These are phyloP conservation scores for Sinella curviseta DNA, from an alignment of 1,140 invertebrate species.

Conservation along the genomic window DNA sequence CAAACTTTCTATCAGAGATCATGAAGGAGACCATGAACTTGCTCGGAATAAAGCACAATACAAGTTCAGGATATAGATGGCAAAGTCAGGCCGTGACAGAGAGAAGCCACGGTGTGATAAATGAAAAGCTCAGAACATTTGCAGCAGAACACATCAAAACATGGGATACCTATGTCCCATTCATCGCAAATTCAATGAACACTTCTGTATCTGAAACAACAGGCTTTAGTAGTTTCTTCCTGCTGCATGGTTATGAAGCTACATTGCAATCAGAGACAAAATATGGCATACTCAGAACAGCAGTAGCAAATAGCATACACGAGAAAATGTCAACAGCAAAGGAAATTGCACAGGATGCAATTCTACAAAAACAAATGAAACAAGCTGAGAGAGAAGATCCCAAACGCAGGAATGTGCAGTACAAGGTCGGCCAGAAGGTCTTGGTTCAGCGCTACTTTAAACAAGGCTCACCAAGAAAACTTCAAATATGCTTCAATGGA, in stretches of 20 bases:
- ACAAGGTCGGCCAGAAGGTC: not conserved
- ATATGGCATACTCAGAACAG: not conserved
- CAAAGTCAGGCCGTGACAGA: not conserved
- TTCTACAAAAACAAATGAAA: not conserved
- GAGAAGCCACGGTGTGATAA: not conserved
- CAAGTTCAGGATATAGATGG: not conserved
- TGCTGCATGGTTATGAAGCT: not conserved
- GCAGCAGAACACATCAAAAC: not conserved
- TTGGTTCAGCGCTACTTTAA: not conserved
- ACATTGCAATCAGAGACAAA: not conserved
- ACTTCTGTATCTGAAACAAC: not conserved
- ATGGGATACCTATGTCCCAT: not conserved
- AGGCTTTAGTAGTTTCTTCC: not conserved
- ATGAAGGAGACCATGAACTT: not conserved
- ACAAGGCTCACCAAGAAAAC: not conserved
- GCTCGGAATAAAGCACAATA: not conserved
- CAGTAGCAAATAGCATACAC: not conserved
- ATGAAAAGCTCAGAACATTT: not conserved
- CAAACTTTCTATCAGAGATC: not conserved
- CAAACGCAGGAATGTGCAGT: not conserved
- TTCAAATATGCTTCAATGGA: not conserved
- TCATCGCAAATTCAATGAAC: not conserved
- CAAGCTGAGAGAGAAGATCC: not conserved
- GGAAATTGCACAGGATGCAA: not conserved
- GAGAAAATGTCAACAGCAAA: not conserved